Evolutionary conservation across 2,113 vertebrate genomes (phyloP), one percentile per base, ranked within the genome.

Genomic region (Oryzias melastigma): DNA sequence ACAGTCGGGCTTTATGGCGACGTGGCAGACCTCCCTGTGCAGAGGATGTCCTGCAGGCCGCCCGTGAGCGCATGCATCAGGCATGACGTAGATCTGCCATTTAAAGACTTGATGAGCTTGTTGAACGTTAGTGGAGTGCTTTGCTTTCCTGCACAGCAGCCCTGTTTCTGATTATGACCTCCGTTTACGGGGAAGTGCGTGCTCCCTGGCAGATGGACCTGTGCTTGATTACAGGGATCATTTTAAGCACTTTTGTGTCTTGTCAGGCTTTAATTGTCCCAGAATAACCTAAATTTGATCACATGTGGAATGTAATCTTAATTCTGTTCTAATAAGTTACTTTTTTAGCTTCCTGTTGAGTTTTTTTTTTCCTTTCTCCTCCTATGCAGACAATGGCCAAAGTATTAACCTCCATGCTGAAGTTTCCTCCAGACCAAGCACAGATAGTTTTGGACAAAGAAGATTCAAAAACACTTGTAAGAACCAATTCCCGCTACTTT

Each of bases 361-460:
- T 24, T 40, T 44, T n/a, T 14, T 50, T 7, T 27, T 7, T 48
- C 57, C 7, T 25, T 52, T 49, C 20, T 45, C 0, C 62, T 86
- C 73, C 53, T 78, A 51, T 67, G 68, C 57, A 99, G 98, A 99
- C 98, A 5, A 98, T 99, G 97, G 98, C 98, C 75, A 99, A 99
- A 85, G 97, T 99, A 68, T 96, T 99, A 75, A 98, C 98, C 41
- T 95, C 95, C 58, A 93, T 99, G 75, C 90, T 99, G 46, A 98
- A 95, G 89, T 99, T 99, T 79, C 93, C 97, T 77, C 90, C 92
- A 58, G 98, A 99, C 58, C 95, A 98, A 84, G 85, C 94, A 22
- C 93, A 97, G 88, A 97, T 95, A 77, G 95, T 99, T 87, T 85
- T 99, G 71, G 96, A 99, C 67, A 93, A 92, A 81, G 97, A 99